Evolutionary conservation across 2,113 vertebrate species (phyloP).

Genomic region (Heterochromis multidens): DNA sequence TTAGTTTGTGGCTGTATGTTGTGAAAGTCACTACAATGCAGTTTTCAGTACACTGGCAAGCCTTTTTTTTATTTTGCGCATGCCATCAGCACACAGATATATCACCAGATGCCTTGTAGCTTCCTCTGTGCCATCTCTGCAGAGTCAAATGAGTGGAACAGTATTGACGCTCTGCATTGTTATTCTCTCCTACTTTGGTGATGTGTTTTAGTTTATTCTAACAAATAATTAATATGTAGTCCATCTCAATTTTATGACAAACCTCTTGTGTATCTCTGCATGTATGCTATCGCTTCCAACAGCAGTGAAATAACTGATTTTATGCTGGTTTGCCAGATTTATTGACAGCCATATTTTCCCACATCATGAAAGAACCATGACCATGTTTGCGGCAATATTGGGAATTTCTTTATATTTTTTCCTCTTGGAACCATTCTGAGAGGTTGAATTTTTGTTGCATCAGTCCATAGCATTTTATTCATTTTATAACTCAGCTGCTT

Average conservation of each 20-base stretch:
- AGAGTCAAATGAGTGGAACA: not conserved
- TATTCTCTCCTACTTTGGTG: not conserved
- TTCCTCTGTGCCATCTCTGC: not conserved
- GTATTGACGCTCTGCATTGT: not conserved
- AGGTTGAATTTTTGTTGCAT: not conserved
- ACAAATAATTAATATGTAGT: not conserved
- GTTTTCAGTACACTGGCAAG: not conserved
- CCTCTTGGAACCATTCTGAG: not conserved
- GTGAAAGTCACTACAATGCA: not conserved
- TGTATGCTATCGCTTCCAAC: not conserved
- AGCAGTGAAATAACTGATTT: not conserved
- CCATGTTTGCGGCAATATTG: not conserved
- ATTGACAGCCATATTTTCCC: not conserved
- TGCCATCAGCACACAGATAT: no score
- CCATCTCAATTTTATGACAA: not conserved
- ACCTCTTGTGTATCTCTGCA: not conserved
- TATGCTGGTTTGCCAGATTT: not conserved
- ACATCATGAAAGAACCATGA: not conserved
- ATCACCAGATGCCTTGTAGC: not conserved
- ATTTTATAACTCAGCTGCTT: not conserved
- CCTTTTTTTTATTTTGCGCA: not conserved
- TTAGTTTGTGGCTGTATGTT: not conserved
- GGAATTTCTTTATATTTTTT: not conserved
- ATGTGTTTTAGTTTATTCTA: not conserved
- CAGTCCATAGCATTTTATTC: not conserved